Evolutionary conservation across 2,113 vertebrate genomes (phyloP), one percentile per base, ranked within the genome.

Genomic region (Micronycteris hirsuta): DNA sequence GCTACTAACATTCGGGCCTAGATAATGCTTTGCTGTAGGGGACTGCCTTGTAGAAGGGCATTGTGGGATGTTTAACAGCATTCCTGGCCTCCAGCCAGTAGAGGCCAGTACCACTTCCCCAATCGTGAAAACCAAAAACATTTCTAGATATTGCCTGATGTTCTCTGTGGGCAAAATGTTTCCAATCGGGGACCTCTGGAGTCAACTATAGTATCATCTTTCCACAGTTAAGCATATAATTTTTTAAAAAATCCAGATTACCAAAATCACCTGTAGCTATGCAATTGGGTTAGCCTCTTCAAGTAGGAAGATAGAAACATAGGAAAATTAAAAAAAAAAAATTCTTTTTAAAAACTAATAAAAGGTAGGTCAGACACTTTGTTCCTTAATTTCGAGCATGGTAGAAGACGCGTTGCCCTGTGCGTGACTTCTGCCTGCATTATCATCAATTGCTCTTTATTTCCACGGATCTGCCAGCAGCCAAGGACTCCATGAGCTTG

Each of bases 381-480:
- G 56, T 61, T 38, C 68, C 65, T 61, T 49, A 90, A 13, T 14
- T 38, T 14, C 26, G 28, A 58, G 11, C 31, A 49, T 10, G 15
- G 28, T 17, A 71, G 52, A 93, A 89, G 43, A 20, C 28, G 0
- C 61, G 82, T 87, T 86, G 47, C 19, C 89, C 28, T 86, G 85
- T 88, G 70, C 14, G 22, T 73, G 81, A 92, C 63, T 63, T 43
- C 43, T 87, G 20, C 52, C 88, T 71, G 80, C 65, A 2, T 70
- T 96, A 94, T 92, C 67, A 90, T 26, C 65, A 90, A 54, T 33
- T 41, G 20, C 86, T 77, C 45, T 84, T 95, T 80, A 84, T 77
- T 38, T 71, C 31, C 85, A 96, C 1, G 0, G 56, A 76, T 83
- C 86, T 71, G 24, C 4, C 61, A 54, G 68, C 67, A 81, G 76